Percentiles rank a stretch among this genome's conserved stretches.
Conservation (phyloP, 2,888 invertebrate species). For the Stenotaenia linearis region DNA sequence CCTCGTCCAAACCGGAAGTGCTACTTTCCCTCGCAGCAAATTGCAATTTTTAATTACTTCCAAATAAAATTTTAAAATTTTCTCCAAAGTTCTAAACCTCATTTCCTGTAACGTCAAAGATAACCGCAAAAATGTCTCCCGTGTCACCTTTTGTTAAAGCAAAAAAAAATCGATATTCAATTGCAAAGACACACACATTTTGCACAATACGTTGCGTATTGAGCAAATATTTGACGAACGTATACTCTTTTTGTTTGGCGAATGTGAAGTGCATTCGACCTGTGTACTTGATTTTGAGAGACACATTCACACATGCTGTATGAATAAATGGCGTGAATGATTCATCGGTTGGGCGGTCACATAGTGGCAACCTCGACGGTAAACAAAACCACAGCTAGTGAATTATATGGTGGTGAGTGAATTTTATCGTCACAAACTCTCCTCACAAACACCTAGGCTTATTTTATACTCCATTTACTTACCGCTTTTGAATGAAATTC, state of each 20-base stretch:
- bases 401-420: neutral
- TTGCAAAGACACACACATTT: neutral
- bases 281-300: neutral
- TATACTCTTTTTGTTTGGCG: neutral
- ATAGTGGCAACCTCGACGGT: neutral
- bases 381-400: neutral
- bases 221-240: neutral
- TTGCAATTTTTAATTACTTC: no score
- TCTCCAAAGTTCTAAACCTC: no score
- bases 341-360: neutral
- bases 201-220: neutral
- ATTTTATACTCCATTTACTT: no score
- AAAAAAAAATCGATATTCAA: neutral
- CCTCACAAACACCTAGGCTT: neutral
- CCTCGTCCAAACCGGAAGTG: no score
- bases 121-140: neutral
- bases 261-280: neutral
- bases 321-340: neutral
- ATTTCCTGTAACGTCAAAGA: no score
- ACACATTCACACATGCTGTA: neutral
- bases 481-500: no score
- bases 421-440: neutral
- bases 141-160: neutral
- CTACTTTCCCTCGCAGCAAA: no score
- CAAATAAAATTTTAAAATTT: no score